Evolutionary conservation across 2,113 vertebrate species (phyloP).

Genomic region (Ictalurus furcatus): DNA sequence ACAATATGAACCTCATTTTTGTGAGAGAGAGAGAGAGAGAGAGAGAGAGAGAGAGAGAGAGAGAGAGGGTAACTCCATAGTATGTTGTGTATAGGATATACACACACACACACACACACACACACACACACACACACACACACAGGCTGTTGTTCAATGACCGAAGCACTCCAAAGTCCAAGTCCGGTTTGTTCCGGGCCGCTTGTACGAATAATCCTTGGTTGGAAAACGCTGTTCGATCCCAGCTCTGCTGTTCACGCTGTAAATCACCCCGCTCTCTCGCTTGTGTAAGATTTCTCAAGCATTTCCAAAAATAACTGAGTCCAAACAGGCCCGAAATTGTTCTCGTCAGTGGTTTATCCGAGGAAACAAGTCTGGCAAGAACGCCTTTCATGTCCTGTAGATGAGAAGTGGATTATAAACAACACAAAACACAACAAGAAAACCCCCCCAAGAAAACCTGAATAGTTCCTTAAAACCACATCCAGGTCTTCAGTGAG

Average conservation of each 20-base stretch:
- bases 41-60: not conserved
- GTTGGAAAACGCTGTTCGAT: not conserved
- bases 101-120: slow-evolving; percentile 32
- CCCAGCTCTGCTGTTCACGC: not conserved
- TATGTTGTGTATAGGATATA: not conserved
- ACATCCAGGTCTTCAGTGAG: not conserved
- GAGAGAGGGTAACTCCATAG: not conserved
- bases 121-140: slow-evolving; percentile 21
- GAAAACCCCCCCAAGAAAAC: not conserved
- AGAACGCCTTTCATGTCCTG: not conserved
- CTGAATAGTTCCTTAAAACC: slow-evolving; percentile 1
- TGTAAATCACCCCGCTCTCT: not conserved
- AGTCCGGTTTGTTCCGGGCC: not conserved
- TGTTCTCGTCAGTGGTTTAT: slow-evolving; percentile 16
- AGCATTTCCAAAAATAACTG: slow-evolving; percentile 7
- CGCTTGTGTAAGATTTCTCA: not conserved
- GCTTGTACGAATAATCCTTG: not conserved
- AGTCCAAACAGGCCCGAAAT: slow-evolving; percentile 19
- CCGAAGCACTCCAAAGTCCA: not conserved
- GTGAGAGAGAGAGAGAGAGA: not conserved
- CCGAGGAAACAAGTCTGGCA: slow-evolving; percentile 12
- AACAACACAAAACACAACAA: not conserved
- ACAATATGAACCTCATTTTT: slow-evolving; percentile 14
- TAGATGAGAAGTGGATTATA: not conserved
- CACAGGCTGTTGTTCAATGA: too few relatives aligned